These are phyloP conservation scores for Colletes collaris DNA, from an alignment of 2,888 invertebrate species.

Conservation along the genomic window DNA sequence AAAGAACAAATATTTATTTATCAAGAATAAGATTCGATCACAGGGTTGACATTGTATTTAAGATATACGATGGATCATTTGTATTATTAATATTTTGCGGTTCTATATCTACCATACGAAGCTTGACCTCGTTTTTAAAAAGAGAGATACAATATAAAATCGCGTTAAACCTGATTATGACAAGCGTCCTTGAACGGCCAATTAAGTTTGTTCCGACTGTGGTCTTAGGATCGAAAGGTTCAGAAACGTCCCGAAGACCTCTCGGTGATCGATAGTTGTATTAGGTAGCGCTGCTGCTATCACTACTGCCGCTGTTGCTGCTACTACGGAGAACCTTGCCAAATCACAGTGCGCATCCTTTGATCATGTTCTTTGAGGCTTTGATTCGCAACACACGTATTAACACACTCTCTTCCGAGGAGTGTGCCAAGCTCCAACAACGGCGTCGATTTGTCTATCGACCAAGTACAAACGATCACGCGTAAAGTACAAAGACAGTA, in stretches of 20 bases:
- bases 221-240: slow-evolving; percentile 18
- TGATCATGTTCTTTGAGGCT: slow-evolving; percentile 54
- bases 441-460: background rate
- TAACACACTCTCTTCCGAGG: slow-evolving; percentile 2
- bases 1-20: too few relatives aligned
- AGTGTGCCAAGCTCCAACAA: background rate
- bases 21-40: too few relatives aligned
- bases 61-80: too few relatives aligned
- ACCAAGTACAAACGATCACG: background rate
- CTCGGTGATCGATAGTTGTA: slow-evolving; percentile 66
- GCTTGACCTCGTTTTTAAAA: too few relatives aligned
- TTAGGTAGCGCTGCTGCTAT: slow-evolving; percentile 71
- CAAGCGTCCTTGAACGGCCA: background rate
- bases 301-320: slow-evolving; percentile 70
- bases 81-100: too few relatives aligned
- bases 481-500: slow-evolving; percentile 3
- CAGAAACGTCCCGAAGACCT: slow-evolving; percentile 52
- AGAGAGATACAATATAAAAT: too few relatives aligned
- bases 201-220: background rate
- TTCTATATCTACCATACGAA: too few relatives aligned
- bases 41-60: too few relatives aligned
- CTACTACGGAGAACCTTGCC: slow-evolving; percentile 58
- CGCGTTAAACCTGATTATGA: background rate
- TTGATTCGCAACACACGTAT: slow-evolving; percentile 37
- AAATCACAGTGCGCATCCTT: slow-evolving; percentile 51